A percentile compares a stretch with the other conserved stretches of the same genome.
These are phyloP conservation scores for Drosophila subobscura DNA, from an alignment of 1,140 invertebrate genomes.

Conservation along the genomic window DNA sequence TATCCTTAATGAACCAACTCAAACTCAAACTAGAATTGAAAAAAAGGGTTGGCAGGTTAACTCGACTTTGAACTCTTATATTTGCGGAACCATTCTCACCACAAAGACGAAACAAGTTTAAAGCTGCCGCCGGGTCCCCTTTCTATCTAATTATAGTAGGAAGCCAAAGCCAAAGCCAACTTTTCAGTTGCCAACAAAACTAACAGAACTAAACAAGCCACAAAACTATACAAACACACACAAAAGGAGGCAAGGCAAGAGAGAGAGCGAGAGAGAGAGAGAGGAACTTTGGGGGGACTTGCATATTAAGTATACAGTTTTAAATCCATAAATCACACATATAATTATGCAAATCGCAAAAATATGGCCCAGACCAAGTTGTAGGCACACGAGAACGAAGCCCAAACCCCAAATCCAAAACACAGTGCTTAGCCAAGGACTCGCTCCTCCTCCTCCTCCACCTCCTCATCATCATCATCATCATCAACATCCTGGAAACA, in stretches of 20 bases:
- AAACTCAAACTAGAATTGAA: too few species aligned
- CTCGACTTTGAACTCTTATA: too few species aligned
- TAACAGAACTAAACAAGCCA: conserved; percentile 46
- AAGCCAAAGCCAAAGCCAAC: conserved; percentile 15
- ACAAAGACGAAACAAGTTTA: too few species aligned
- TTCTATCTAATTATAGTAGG: not conserved
- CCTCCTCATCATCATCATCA: not conserved
- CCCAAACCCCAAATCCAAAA: not conserved
- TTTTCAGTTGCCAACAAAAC: conserved; percentile 19
- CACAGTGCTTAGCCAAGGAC: not conserved
- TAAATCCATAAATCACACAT: conserved; percentile 80
- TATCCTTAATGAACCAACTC: too few species aligned
- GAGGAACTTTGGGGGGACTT: too few species aligned
- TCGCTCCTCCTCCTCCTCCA: not conserved
- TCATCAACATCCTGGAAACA: conserved; percentile 18
- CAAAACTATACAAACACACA: not conserved
- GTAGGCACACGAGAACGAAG: conserved; percentile 34
- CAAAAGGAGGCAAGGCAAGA: not conserved
- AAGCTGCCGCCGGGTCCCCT: too few species aligned
- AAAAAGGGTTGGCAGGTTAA: too few species aligned
- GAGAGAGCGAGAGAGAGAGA: too few species aligned
- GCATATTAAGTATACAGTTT: conserved; percentile 53
- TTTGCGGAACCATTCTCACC: too few species aligned
- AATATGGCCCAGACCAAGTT: conserved; percentile 62
- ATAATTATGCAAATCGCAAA: conserved; percentile 79